Conservation (phyloP, 2,888 invertebrate species). For the Endomychus coccineus region DNA sequence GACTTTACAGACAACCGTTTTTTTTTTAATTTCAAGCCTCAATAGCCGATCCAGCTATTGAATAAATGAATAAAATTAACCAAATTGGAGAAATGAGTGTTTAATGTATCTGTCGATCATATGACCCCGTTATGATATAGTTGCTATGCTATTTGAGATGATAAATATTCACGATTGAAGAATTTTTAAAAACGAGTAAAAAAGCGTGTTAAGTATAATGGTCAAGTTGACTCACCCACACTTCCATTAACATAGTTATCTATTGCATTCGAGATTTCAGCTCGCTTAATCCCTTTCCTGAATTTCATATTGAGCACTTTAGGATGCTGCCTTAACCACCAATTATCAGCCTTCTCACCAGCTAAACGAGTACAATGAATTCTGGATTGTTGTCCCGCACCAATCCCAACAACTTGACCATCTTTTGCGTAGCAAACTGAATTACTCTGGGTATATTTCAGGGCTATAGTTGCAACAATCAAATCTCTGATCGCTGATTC, state of each 20-base stretch:
- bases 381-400: constrained; percentile 97
- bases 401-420: constrained; percentile 86
- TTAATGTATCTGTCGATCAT: too few relatives aligned
- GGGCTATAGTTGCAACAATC: constrained; percentile 89
- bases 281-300: constrained; percentile 76
- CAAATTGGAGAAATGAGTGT: too few relatives aligned
- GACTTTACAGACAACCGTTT: too few relatives aligned
- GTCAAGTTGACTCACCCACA: constrained; percentile 58
- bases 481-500: constrained; percentile 77
- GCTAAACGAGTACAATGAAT: constrained; percentile 97
- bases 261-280: constrained; percentile 90
- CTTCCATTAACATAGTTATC: constrained; percentile 91
- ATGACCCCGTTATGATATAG: too few relatives aligned
- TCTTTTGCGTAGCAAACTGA: constrained; percentile 95
- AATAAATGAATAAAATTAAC: too few relatives aligned
- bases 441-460: constrained; percentile 98
- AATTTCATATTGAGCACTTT: constrained; percentile 76
- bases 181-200: too few relatives aligned
- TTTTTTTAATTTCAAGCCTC: too few relatives aligned
- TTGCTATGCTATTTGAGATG: too few relatives aligned
- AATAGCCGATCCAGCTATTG: too few relatives aligned
- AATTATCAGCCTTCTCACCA: constrained; percentile 94
- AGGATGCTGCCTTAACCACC: constrained; percentile 96
- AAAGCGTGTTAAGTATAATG: too few relatives aligned
- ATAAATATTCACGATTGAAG: too few relatives aligned